These are phyloP conservation scores for Pocillopora verrucosa DNA, from an alignment of 64 coral and sea anemone genomes.

Conservation along the genomic window DNA sequence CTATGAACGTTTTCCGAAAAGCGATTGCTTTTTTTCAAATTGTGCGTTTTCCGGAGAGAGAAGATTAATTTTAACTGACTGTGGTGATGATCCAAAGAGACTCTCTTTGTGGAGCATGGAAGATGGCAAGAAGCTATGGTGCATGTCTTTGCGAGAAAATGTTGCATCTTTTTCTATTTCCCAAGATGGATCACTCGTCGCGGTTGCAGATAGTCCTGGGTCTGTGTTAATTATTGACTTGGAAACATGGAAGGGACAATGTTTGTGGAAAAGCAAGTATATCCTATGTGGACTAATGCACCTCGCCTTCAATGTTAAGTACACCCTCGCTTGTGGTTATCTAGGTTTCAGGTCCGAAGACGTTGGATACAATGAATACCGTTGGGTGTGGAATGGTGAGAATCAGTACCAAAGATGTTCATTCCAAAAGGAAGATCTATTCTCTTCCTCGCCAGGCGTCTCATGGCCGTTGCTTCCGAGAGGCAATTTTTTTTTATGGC, in stretches of 20 bases:
- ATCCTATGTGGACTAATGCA: too few species aligned
- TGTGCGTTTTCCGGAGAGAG: background rate
- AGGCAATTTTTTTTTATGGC: background rate
- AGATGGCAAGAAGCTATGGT: background rate
- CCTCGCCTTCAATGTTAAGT: too few species aligned
- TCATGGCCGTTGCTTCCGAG: background rate
- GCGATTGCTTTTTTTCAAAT: background rate
- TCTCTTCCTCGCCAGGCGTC: too few species aligned
- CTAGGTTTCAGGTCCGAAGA: too few species aligned
- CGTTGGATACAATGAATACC: too few species aligned
- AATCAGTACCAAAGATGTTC: too few species aligned
- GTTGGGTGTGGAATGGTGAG: too few species aligned
- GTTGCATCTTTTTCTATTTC: background rate
- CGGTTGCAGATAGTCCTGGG: background rate
- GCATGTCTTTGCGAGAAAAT: fast-evolving
- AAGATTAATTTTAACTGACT: background rate
- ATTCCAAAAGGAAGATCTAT: too few species aligned
- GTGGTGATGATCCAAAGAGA: background rate
- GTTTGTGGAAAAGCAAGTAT: background rate
- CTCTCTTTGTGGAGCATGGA: background rate
- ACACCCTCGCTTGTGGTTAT: too few species aligned
- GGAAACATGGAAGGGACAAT: background rate
- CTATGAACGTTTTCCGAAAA: background rate
- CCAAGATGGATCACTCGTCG: background rate
- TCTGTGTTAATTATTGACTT: background rate